Evolutionary conservation across 35 echinoderm and acorn worm genomes (phyloP).

Genomic region (Strongylocentrotus purpuratus): DNA sequence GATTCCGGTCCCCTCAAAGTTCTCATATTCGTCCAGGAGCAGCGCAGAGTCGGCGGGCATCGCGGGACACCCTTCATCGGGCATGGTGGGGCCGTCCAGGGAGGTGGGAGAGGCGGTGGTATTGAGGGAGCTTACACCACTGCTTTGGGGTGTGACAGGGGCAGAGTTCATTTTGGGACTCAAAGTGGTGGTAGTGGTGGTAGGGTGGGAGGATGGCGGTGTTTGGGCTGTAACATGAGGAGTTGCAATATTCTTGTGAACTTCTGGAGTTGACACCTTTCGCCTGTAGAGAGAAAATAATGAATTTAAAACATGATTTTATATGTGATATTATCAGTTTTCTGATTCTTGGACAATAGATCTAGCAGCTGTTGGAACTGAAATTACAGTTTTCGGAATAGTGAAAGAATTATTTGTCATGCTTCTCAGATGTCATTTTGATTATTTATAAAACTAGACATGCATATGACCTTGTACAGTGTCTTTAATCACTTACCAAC

Average conservation of each 20-base stretch:
- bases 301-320: background rate
- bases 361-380: too few species aligned
- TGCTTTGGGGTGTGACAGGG: slow-evolving; percentile 39
- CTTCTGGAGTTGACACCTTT: background rate
- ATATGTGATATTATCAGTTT: too few species aligned
- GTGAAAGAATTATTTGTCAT: too few species aligned
- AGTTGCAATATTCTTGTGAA: background rate
- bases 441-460: too few species aligned
- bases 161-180: background rate
- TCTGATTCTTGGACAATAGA: too few species aligned
- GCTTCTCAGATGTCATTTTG: too few species aligned
- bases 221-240: background rate
- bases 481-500: too few species aligned
- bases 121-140: slow-evolving; percentile 26
- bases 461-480: too few species aligned
- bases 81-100: background rate
- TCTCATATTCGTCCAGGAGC: slow-evolving; percentile 23
- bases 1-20: background rate
- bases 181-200: background rate
- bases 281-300: background rate
- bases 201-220: background rate
- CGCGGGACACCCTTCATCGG: background rate
- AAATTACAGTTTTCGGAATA: too few species aligned
- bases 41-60: background rate
- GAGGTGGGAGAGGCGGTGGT: slow-evolving; percentile 21